Percentiles rank a stretch among this genome's conserved stretches.
Conservation (phyloP, 1,140 invertebrate species). For the Pentalonia nigronervosa region DNA sequence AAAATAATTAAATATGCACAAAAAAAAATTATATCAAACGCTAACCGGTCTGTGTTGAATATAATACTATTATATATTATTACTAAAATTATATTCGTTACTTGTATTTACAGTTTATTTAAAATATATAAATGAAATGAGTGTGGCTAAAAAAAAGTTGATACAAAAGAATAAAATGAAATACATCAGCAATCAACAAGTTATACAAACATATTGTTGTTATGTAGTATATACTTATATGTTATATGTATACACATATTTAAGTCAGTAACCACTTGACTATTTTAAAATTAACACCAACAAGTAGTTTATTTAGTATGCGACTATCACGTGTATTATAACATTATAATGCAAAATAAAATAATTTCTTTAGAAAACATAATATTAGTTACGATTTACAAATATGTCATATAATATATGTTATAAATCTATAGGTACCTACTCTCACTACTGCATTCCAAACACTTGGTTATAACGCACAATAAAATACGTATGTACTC, state of each 20-base stretch:
- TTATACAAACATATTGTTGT: not conserved
- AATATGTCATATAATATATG: not conserved
- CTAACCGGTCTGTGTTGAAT: not conserved
- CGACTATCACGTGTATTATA: not conserved
- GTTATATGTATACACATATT: not conserved
- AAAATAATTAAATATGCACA: not conserved
- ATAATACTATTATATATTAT: not conserved
- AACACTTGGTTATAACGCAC: not conserved
- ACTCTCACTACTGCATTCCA: not conserved
- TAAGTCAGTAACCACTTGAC: constrained; percentile 15
- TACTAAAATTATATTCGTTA: not conserved
- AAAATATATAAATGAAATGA: not conserved
- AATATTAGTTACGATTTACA: constrained; percentile 18
- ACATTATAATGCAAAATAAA: constrained; percentile 30
- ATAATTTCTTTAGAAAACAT: constrained; percentile 25
- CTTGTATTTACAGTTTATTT: not conserved
- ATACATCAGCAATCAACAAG: constrained; percentile 1
- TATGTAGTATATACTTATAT: not conserved
- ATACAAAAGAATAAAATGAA: not conserved
- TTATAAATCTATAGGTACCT: not conserved
- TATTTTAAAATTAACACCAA: not conserved
- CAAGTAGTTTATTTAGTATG: constrained; percentile 27
- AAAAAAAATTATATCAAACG: not conserved
- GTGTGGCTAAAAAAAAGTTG: not conserved
- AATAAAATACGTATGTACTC: not conserved